Base-by-base conservation (phyloP, 2,113 vertebrate genomes). In the Baryphthengus martii region DNA sequence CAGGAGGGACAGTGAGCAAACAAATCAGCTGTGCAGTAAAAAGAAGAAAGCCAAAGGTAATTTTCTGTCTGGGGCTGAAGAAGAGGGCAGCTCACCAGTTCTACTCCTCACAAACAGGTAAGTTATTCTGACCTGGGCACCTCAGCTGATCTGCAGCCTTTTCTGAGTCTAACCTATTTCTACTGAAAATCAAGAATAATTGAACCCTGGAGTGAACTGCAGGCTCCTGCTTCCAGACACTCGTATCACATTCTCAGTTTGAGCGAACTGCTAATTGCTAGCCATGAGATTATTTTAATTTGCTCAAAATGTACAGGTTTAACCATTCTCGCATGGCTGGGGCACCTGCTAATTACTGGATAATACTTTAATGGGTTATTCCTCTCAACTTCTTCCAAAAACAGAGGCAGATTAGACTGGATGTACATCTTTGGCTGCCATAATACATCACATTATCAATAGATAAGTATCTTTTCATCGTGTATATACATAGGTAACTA, bases 221-320 rank as follows among this genome's bases (percentile, higher is more conserved):
- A 81, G 58, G n/a, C 13, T 61, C 53, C 40, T 42, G 56, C 45
- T 78, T 81, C 66, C 81, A 88, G 50, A 17, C 8, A 2, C 6
- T 76, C 37, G 8, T 44, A 70, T 7, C 66, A 28, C 40, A 66
- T 4, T 40, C 26, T 45, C 53, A 29, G 37, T 28, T 53, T 44
- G 74, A 85, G 52, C 12, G 42, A 93, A 17, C 45, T 73, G 28
- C 71, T 94, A 83, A 90, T 85, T 91, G 55, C 67, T 40, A 47
- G 74, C 55, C 85, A 59, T 10, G 63, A 91, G 89, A 88, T 96
- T 63, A 80, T 67, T 91, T 76, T 45, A 13, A 91, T 93, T 91
- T 88, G 71, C 45, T 88, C 56, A 62, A 20, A 78, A 82, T 35
- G 56, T 47, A 52, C 71, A 58, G 25, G 1, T 66, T 62, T 21